A percentile compares a stretch with the other conserved stretches of the same genome.
phyloP scores from a whole-genome alignment of 23 tunicate genomes.

The Trididemnum nubilum region DNA sequence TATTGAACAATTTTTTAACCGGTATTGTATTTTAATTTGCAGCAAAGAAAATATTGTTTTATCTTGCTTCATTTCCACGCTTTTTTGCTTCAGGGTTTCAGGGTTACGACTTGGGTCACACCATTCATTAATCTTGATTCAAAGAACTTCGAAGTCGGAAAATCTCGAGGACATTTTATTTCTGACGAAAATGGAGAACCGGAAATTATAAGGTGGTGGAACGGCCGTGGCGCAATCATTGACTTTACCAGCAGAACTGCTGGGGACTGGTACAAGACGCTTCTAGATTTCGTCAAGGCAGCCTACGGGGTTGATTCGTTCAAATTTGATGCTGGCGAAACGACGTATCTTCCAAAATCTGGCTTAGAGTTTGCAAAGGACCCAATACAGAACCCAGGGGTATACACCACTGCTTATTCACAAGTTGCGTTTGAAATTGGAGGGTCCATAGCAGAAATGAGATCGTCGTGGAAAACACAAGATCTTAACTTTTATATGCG shows the following conservation, averaged over 20 bases:
- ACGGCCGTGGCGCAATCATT: constrained; percentile 64
- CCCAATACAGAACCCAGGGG: constrained; percentile 41
- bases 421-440: constrained; percentile 49
- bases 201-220: constrained; percentile 79
- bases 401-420: constrained; percentile 50
- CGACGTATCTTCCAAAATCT: constrained; percentile 47
- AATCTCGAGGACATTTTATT: constrained; percentile 38
- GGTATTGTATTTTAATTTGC: too few relatives aligned
- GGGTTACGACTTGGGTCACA: constrained; percentile 88
- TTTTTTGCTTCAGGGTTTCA: constrained; percentile 65
- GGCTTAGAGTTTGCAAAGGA: constrained; percentile 27
- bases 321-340: constrained; percentile 88
- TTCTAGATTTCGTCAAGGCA: constrained; percentile 32
- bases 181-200: constrained; percentile 25
- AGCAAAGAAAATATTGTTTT: too few relatives aligned
- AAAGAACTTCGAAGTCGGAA: constrained; percentile 31
- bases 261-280: constrained; percentile 37
- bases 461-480: constrained; percentile 88
- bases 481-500: constrained; percentile 42
- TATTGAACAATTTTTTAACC: too few relatives aligned
- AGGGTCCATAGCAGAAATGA: constrained; percentile 59
- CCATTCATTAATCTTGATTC: constrained; percentile 74
- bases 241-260: constrained; percentile 67
- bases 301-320: constrained; percentile 49
- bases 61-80: too few relatives aligned